Evolutionary conservation across 2,888 invertebrate species (phyloP).

Genomic region (Limnephilus rhombicus): DNA sequence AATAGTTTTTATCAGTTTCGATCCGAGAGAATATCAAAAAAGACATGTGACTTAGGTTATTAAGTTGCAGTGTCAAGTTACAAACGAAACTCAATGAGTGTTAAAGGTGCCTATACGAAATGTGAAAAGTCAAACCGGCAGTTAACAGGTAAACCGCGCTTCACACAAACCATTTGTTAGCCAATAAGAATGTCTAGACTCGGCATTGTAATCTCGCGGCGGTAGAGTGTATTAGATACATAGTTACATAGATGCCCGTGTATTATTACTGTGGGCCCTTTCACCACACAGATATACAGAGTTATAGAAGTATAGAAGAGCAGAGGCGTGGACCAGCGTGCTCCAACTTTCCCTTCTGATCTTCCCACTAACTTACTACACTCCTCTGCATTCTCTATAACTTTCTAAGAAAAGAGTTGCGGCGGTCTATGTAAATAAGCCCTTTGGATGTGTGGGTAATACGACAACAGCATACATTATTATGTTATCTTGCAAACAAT

Average conservation of each 20-base stretch:
- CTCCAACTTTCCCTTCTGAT: conserved; percentile 25
- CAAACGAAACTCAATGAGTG: background rate
- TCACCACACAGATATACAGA: background rate
- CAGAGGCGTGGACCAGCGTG: conserved; percentile 15
- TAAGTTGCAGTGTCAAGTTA: background rate
- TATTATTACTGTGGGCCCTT: background rate
- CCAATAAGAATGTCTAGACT: conserved; percentile 38
- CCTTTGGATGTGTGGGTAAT: background rate
- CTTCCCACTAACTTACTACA: conserved; percentile 22
- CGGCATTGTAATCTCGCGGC: background rate
- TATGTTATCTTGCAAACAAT: too few relatives aligned
- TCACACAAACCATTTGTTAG: background rate
- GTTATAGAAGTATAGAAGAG: background rate
- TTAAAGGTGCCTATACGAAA: background rate
- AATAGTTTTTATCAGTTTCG: background rate
- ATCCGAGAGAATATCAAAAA: background rate
- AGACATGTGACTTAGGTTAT: background rate
- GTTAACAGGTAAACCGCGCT: background rate
- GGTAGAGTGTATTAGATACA: background rate
- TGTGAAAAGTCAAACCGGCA: background rate
- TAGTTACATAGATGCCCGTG: background rate
- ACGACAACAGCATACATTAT: background rate
- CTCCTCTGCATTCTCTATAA: conserved; percentile 4
- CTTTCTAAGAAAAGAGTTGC: conserved; percentile 18
- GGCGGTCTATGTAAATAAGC: background rate